These are phyloP conservation scores for Arrhopalites spinosus DNA, from an alignment of 2,888 invertebrate species.

Conservation along the genomic window DNA sequence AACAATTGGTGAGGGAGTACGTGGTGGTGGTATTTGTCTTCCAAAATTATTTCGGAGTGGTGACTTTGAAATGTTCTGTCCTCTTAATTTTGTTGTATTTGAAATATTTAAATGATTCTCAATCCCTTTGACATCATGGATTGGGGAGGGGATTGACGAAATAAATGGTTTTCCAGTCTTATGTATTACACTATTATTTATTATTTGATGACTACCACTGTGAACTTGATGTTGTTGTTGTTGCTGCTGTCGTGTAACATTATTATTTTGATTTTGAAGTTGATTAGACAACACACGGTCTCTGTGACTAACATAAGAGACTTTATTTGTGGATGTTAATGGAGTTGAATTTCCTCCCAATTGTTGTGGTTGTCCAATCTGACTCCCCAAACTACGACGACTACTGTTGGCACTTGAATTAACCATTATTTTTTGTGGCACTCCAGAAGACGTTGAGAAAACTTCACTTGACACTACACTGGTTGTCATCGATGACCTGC, in stretches of 20 bases:
- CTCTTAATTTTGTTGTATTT: background rate
- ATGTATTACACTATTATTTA: too few species aligned
- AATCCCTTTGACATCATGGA: background rate
- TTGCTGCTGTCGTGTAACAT: too few species aligned
- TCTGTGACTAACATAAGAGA: background rate
- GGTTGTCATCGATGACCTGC: background rate
- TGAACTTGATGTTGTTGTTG: constrained; percentile 1
- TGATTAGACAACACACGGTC: background rate
- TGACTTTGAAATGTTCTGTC: background rate
- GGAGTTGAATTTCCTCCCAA: background rate
- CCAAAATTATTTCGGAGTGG: constrained; percentile 10
- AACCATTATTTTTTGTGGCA: constrained; percentile 19
- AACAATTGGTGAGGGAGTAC: background rate
- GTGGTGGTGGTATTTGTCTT: background rate
- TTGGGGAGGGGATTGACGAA: constrained; percentile 6
- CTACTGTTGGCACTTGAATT: constrained; percentile 6
- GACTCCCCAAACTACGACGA: constrained; percentile 8
- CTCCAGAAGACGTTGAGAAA: background rate
- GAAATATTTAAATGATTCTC: background rate
- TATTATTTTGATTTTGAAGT: constrained; percentile 2
- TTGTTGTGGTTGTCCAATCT: background rate
- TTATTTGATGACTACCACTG: constrained; percentile 6
- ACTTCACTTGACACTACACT: background rate
- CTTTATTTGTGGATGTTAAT: background rate
- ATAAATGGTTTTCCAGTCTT: too few species aligned